These are phyloP conservation scores for Trilocha varians DNA, from an alignment of 2,888 invertebrate species.

Conservation along the genomic window DNA sequence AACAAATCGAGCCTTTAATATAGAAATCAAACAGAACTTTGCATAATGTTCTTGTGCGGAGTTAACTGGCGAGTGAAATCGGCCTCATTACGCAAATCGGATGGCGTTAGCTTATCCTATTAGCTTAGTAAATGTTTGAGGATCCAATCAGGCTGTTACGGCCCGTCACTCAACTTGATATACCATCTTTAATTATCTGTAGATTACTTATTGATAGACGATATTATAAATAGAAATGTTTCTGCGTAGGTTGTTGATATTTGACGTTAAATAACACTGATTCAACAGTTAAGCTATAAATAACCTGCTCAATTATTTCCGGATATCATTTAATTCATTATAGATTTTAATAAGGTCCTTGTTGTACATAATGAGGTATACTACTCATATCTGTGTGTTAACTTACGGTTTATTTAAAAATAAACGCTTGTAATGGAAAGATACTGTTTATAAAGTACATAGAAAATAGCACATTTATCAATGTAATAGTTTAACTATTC, in stretches of 20 bases:
- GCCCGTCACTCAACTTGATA: slow-evolving; percentile 30
- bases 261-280: neutral
- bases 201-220: slow-evolving; percentile 8
- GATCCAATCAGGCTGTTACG: slow-evolving; percentile 43
- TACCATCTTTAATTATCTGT: slow-evolving; percentile 25
- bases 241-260: neutral
- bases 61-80: slow-evolving; percentile 43
- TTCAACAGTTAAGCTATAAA: neutral
- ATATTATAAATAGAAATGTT: neutral
- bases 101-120: slow-evolving; percentile 58
- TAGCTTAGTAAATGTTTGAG: slow-evolving; percentile 65
- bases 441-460: no score
- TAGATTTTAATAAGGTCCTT: no score
- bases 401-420: no score
- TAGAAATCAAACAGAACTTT: slow-evolving; percentile 62
- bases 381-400: no score
- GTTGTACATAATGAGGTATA: no score
- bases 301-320: no score
- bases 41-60: slow-evolving; percentile 56
- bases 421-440: no score
- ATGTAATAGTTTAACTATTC: no score
- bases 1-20: slow-evolving; percentile 47
- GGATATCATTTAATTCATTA: no score
- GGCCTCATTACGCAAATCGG: slow-evolving; percentile 67
- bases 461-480: no score